phyloP scores from a whole-genome alignment of 1,140 invertebrate species.

The Gonatopus flavifemur region DNA sequence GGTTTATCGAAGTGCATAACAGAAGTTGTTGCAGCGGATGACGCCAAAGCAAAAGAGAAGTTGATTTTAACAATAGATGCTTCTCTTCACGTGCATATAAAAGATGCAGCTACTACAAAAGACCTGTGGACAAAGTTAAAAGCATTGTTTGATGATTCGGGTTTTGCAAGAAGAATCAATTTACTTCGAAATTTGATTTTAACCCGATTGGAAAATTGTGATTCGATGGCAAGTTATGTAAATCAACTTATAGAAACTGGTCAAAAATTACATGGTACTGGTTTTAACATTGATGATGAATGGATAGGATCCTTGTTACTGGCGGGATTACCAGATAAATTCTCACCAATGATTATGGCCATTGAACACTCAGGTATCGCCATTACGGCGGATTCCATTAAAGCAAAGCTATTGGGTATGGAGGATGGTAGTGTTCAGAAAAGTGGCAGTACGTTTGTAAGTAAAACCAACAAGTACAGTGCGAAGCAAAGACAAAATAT shows the following conservation, averaged over 20 bases:
- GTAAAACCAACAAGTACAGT: not conserved
- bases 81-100: not conserved
- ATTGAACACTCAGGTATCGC: slow-evolving; percentile 34
- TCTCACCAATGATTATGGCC: slow-evolving; percentile 45
- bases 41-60: not conserved
- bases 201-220: slow-evolving; percentile 28
- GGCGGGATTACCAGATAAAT: slow-evolving; percentile 40
- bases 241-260: slow-evolving; percentile 15
- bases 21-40: too few species aligned
- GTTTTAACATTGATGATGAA: slow-evolving; percentile 36
- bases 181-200: slow-evolving; percentile 26
- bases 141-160: slow-evolving; percentile 28
- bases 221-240: slow-evolving; percentile 20
- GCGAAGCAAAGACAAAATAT: not conserved
- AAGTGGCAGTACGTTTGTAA: slow-evolving; percentile 8
- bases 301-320: slow-evolving; percentile 41
- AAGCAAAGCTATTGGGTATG: slow-evolving; percentile 34
- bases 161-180: slow-evolving; percentile 31
- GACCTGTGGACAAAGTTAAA: slow-evolving; percentile 39
- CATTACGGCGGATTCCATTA: slow-evolving; percentile 31
- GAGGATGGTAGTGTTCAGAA: slow-evolving; percentile 4
- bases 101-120: not conserved
- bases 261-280: slow-evolving; percentile 30
- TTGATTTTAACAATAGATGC: not conserved
- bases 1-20: slow-evolving; percentile 23